Base-by-base conservation (phyloP, 2,888 invertebrate species). In the Hirudinaria manillensis region DNA sequence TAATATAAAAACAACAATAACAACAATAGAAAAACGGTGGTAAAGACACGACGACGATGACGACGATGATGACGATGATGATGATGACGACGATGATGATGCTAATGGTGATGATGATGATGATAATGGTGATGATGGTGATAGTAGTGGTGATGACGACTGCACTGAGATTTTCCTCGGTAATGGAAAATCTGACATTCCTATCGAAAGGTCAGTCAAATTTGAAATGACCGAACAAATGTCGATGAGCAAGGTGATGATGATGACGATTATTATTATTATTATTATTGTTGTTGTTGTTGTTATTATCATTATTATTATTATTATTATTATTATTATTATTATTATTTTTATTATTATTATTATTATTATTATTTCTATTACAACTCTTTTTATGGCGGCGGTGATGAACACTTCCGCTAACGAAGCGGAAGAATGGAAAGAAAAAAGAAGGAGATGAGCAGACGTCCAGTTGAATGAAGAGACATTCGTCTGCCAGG, bases 41-140 rank as follows among this genome's bases (percentile, higher is more conserved):
- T 67, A 27, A 56, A 7, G 56, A 56, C 56, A 38, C 19, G 38
- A 29, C 29, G 45, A 36, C 21, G 71, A 32, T 36, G 36, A 32
- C 34, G 65, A 34, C 16, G 61, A 29, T 29, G 61, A 21, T 61
- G 65, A 21, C 29, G 65, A 3, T 65, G 73, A n/a, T 10, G 73
- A n/a, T 65, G 73, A 65, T 38, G 73, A 24, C 7, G 73, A 65
- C 65, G 66, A 36, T n/a, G 73, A 36, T 66, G 73, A 36, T 34
- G 73, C 21, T 66, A 65, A 65, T 65, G 73, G 29, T 73, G 73
- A 34, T 36, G 32, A 61, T 73, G 56, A 34, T 65, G 73, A 34
- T 73, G 73, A 61, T 65, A 61, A 34, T 61, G 65, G 21, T 61
- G 27, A 56, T 56, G 56, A 56, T 21, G 27, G 13, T 56, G 56